phyloP scores from a whole-genome alignment of 2,888 invertebrate genomes.

The Plagodis dolabraria region DNA sequence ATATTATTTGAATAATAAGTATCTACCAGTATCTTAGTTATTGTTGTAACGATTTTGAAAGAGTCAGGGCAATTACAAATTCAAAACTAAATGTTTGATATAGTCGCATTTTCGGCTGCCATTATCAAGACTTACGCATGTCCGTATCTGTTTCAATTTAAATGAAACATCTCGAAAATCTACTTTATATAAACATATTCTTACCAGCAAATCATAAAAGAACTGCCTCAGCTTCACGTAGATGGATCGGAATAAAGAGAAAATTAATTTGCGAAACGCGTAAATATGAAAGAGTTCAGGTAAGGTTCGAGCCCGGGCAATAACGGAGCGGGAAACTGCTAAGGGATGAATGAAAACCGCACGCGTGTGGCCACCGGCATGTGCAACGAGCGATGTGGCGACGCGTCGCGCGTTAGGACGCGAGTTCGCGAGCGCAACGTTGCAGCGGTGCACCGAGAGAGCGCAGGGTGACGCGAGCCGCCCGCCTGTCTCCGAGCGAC shows the following conservation, averaged over 20 bases:
- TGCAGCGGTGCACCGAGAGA: conserved; percentile 64
- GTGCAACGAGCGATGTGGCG: conserved; percentile 52
- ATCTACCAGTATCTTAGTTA: conserved; percentile 17
- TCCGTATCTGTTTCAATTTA: conserved; percentile 36
- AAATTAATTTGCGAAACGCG: conserved; percentile 36
- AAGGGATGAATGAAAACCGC: conserved; percentile 69
- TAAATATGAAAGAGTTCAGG: conserved; percentile 38
- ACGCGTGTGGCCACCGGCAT: conserved; percentile 46
- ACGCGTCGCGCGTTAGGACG: conserved; percentile 61
- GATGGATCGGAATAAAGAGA: conserved; percentile 21
- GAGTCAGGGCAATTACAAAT: conserved; percentile 7
- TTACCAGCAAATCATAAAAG: no score
- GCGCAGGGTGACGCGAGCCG: conserved; percentile 73
- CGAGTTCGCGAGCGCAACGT: conserved; percentile 66
- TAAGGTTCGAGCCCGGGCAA: conserved; percentile 41
- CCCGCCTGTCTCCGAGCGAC: conserved; percentile 78
- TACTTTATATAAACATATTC: no score
- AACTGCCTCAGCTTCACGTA: conserved; percentile 17
- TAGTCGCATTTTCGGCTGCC: conserved; percentile 36
- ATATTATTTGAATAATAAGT: conserved; percentile 44
- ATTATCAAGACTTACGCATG: conserved; percentile 48
- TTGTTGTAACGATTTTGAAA: conserved; percentile 12
- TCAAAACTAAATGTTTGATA: conserved; percentile 5
- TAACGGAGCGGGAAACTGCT: conserved; percentile 46
- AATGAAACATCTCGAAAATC: no score